Conservation (phyloP, 2,888 invertebrate species). For the Hirtodrosophila alboralis region DNA sequence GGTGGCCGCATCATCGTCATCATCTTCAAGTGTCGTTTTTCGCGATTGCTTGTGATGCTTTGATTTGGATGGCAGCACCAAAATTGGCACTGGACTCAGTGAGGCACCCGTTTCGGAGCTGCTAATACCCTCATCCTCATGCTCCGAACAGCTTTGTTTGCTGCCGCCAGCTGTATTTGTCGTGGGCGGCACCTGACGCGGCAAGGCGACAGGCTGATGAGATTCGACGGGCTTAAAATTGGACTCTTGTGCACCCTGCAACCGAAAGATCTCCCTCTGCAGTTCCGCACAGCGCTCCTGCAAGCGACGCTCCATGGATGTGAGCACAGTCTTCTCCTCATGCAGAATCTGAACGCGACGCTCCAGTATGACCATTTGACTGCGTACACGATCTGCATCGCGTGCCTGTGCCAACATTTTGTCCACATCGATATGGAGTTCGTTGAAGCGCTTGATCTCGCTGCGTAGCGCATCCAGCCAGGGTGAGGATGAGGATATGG, state of each 20-base stretch:
- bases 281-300: constrained; percentile 91
- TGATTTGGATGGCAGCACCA: constrained; percentile 79
- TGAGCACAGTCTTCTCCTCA: constrained; percentile 90
- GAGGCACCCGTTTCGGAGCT: constrained; percentile 90
- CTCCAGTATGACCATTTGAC: constrained; percentile 89
- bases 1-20: constrained; percentile 88
- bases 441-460: constrained; percentile 91
- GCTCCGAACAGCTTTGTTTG: constrained; percentile 88
- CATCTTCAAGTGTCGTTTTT: constrained; percentile 39
- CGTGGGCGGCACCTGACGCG: constrained; percentile 81
- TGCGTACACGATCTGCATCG: constrained; percentile 89
- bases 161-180: constrained; percentile 54
- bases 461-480: constrained; percentile 87
- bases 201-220: constrained; percentile 80
- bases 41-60: constrained; percentile 70
- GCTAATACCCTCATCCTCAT: constrained; percentile 94
- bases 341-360: constrained; percentile 90
- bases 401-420: constrained; percentile 89
- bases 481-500: constrained; percentile 87
- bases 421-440: constrained; percentile 91
- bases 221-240: constrained; percentile 82
- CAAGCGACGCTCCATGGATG: constrained; percentile 89
- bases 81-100: constrained; percentile 88
- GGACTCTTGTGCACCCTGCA: constrained; percentile 84
- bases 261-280: constrained; percentile 88